Conservation (phyloP, 2,888 invertebrate species). For the Drosophila borborema region DNA sequence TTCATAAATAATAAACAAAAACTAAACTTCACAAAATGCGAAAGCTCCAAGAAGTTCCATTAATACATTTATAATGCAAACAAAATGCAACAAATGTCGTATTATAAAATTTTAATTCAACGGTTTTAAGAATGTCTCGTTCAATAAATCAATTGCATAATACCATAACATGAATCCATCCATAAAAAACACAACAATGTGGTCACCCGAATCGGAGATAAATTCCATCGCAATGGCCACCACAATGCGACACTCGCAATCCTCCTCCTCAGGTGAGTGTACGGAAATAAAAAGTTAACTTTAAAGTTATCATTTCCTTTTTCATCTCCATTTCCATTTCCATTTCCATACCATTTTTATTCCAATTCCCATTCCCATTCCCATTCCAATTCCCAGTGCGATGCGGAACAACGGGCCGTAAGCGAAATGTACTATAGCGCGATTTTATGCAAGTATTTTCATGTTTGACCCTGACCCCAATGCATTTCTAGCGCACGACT, state of each 20-base stretch:
- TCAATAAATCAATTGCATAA: slow-evolving; percentile 21
- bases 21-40: neutral
- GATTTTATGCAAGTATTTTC: slow-evolving; percentile 39
- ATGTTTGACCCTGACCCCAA: slow-evolving; percentile 36
- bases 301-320: slow-evolving; percentile 7
- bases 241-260: slow-evolving; percentile 89
- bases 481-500: slow-evolving; percentile 10
- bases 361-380: neutral
- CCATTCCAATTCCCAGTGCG: neutral
- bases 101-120: slow-evolving; percentile 27
- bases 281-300: slow-evolving; percentile 23
- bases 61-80: slow-evolving; percentile 11
- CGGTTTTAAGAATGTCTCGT: slow-evolving; percentile 38
- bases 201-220: slow-evolving; percentile 91
- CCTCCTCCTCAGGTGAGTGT: slow-evolving; percentile 90
- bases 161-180: slow-evolving; percentile 24
- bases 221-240: slow-evolving; percentile 93
- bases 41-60: slow-evolving; percentile 10
- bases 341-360: neutral
- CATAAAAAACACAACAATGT: slow-evolving; percentile 85
- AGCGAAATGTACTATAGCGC: slow-evolving; percentile 48
- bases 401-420: slow-evolving; percentile 38
- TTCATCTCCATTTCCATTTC: too few relatives aligned
- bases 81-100: slow-evolving; percentile 14
- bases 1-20: slow-evolving; percentile 9